These are phyloP conservation scores for Enteromius thamalakanensis DNA, from an alignment of 2,797 vertebrate genomes.

Conservation along the genomic window DNA sequence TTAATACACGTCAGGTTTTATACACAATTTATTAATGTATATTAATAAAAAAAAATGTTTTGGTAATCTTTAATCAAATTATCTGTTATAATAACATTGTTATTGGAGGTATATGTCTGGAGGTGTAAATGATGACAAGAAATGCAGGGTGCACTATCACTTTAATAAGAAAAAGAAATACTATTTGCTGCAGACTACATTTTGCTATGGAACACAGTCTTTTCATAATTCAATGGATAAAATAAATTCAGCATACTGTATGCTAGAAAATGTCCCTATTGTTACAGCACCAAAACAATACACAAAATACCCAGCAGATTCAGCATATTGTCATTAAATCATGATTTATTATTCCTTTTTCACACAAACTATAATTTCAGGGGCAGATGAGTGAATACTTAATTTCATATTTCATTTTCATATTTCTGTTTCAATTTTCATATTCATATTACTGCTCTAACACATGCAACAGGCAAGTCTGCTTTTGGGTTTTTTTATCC, in stretches of 20 bases:
- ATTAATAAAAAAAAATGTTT: not conserved
- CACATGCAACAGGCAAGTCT: not conserved
- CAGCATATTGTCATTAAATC: not conserved
- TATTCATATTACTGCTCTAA: too few relatives aligned
- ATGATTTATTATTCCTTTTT: not conserved
- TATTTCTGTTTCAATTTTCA: not conserved
- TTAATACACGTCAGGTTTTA: not conserved
- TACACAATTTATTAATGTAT: not conserved
- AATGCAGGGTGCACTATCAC: too few relatives aligned
- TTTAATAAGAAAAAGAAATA: too few relatives aligned
- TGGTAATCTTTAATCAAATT: not conserved
- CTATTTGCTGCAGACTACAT: too few relatives aligned
- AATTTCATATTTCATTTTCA: not conserved
- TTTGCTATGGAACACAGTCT: too few relatives aligned
- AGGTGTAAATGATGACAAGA: too few relatives aligned
- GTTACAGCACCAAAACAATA: not conserved
- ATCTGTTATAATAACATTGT: not conserved
- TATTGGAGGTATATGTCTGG: too few relatives aligned
- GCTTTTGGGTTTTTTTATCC: too few relatives aligned
- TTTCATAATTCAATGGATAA: too few relatives aligned
- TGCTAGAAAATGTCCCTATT: too few relatives aligned
- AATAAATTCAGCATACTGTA: too few relatives aligned
- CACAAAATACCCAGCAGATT: not conserved
- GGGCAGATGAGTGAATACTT: not conserved
- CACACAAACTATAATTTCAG: not conserved